Percentiles rank a stretch among this genome's conserved stretches.
Conservation (phyloP, 2,113 vertebrate genomes). For the Lontra canadensis region DNA sequence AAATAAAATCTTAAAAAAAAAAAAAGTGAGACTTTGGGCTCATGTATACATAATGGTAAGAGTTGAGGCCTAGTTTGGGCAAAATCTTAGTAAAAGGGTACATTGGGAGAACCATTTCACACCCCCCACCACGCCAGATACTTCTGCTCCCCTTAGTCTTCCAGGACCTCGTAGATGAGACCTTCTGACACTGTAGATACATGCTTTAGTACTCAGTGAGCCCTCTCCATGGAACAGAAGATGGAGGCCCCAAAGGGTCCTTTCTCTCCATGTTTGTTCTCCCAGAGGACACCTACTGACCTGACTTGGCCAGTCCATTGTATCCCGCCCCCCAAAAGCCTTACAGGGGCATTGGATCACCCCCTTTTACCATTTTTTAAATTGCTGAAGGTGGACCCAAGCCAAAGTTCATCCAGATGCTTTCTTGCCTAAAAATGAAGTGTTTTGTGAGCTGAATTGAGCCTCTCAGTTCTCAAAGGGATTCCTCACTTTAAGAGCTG, state of each 20-base stretch:
- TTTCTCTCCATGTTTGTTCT: background rate
- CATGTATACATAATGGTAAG: background rate
- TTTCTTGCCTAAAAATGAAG: constrained; percentile 27
- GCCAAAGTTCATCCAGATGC: background rate
- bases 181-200: background rate
- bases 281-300: background rate
- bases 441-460: background rate
- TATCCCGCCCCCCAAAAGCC: background rate
- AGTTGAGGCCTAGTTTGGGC: background rate
- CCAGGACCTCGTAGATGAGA: background rate
- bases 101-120: background rate
- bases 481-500: background rate
- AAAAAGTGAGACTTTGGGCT: constrained; percentile 1
- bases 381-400: background rate
- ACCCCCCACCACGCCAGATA: fast-evolving
- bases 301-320: background rate
- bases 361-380: background rate
- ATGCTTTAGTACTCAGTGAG: background rate
- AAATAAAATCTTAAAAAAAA: too few species aligned
- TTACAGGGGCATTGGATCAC: background rate
- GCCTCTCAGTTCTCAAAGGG: background rate
- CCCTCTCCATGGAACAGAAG: background rate
- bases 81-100: background rate
- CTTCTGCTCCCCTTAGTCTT: background rate
- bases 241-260: background rate